These are phyloP conservation scores for Neogale vison DNA, from an alignment of 2,113 vertebrate genomes.

Conservation along the genomic window DNA sequence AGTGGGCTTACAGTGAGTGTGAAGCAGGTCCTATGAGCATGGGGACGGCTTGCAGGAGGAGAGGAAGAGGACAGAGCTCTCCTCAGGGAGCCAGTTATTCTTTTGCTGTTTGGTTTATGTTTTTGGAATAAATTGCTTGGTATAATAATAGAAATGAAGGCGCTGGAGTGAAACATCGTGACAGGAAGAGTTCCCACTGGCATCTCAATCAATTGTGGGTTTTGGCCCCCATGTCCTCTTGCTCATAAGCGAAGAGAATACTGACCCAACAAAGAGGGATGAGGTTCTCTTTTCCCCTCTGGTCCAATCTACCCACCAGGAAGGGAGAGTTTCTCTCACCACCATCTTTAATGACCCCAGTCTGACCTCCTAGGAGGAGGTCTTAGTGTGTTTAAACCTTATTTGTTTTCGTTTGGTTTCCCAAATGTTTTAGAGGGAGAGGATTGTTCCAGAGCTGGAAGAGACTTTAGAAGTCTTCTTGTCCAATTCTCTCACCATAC, in stretches of 20 bases:
- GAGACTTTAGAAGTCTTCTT: neutral
- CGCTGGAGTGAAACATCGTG: conserved; percentile 24
- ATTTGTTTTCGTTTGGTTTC: neutral
- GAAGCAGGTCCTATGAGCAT: neutral
- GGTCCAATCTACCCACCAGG: neutral
- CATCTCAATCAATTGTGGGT: neutral
- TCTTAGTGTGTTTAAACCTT: neutral
- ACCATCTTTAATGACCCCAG: neutral
- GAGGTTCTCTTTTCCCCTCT: neutral
- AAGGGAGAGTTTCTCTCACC: neutral
- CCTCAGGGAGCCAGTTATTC: neutral
- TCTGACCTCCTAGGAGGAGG: neutral
- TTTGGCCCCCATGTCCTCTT: neutral
- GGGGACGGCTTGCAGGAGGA: too few relatives aligned
- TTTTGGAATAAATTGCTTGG: conserved; percentile 54
- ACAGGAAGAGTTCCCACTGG: conserved; percentile 28
- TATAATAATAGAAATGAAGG: conserved; percentile 45
- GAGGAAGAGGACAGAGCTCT: neutral
- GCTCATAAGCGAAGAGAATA: neutral
- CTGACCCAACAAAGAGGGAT: neutral
- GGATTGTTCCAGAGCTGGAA: neutral
- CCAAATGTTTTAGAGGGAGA: neutral
- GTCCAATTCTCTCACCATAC: neutral
- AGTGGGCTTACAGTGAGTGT: neutral
- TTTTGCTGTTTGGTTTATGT: conserved; percentile 29